These are phyloP conservation scores for Lepidocyrtinus sp. DNA, from an alignment of 2,888 invertebrate genomes.

Conservation along the genomic window DNA sequence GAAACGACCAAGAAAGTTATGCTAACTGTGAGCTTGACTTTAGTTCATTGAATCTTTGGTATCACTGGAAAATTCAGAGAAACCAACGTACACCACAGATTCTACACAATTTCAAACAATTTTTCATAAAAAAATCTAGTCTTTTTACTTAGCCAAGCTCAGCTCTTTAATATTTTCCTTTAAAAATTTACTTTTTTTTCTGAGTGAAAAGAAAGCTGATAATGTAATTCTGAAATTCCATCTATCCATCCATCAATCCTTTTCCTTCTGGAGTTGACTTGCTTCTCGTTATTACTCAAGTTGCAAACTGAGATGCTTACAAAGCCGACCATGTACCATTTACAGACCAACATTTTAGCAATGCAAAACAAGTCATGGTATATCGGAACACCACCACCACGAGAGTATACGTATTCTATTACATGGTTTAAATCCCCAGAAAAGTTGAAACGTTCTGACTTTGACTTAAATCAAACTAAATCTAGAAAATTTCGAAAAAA, in stretches of 20 bases:
- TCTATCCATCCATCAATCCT: conserved; percentile 38
- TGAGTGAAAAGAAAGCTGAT: conserved; percentile 7
- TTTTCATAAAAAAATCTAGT: no score
- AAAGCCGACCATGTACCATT: conserved; percentile 6
- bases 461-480: not conserved
- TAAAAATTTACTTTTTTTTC: not conserved
- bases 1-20: no score
- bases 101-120: no score
- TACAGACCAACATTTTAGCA: conserved; percentile 24
- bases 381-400: not conserved
- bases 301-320: not conserved
- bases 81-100: no score
- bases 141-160: no score
- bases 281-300: not conserved
- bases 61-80: no score
- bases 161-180: not conserved
- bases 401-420: no score
- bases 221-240: conserved; percentile 26
- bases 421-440: not conserved
- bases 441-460: not conserved
- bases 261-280: not conserved
- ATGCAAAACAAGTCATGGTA: conserved; percentile 26
- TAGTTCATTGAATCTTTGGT: no score
- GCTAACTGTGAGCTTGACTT: no score
- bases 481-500: not conserved